These are phyloP conservation scores for Limosa lapponica DNA, from an alignment of 2,797 vertebrate species.

Conservation along the genomic window DNA sequence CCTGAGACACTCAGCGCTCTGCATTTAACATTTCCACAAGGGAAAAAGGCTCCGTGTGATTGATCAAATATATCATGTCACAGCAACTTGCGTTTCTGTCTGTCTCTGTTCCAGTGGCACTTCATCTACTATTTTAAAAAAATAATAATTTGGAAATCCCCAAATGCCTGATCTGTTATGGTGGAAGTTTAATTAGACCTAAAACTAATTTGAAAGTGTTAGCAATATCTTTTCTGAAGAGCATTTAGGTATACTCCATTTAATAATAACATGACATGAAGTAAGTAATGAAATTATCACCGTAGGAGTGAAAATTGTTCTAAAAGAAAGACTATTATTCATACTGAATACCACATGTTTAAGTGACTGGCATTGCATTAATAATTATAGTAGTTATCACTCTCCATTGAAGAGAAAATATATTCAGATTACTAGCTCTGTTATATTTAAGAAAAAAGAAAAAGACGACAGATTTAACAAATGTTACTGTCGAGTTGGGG, in stretches of 20 bases:
- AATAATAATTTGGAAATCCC: slow-evolving; percentile 2
- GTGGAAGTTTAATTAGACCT: slow-evolving; percentile 61
- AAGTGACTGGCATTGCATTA: slow-evolving; percentile 46
- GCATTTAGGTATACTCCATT: slow-evolving; percentile 54
- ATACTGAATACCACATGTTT: slow-evolving; percentile 39
- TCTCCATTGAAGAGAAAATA: slow-evolving; percentile 48
- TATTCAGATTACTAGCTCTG: slow-evolving; percentile 47
- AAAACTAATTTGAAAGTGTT: slow-evolving; percentile 65
- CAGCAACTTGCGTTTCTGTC: neutral
- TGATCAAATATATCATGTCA: neutral
- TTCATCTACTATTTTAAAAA: neutral
- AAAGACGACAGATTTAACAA: neutral
- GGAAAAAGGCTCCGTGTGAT: neutral
- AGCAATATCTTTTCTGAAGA: slow-evolving; percentile 58
- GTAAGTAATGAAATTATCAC: slow-evolving; percentile 59
- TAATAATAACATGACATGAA: slow-evolving; percentile 61
- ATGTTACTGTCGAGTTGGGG: neutral
- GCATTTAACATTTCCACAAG: neutral
- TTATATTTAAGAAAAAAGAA: slow-evolving; percentile 5
- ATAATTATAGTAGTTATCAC: slow-evolving; percentile 67
- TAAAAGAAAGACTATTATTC: slow-evolving; percentile 58
- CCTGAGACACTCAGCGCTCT: neutral
- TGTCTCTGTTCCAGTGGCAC: neutral
- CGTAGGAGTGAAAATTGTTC: slow-evolving; percentile 53
- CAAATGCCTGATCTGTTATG: slow-evolving; percentile 41